Evolutionary conservation across 64 coral and sea anemone genomes (phyloP).

Genomic region (Montipora cactus): DNA sequence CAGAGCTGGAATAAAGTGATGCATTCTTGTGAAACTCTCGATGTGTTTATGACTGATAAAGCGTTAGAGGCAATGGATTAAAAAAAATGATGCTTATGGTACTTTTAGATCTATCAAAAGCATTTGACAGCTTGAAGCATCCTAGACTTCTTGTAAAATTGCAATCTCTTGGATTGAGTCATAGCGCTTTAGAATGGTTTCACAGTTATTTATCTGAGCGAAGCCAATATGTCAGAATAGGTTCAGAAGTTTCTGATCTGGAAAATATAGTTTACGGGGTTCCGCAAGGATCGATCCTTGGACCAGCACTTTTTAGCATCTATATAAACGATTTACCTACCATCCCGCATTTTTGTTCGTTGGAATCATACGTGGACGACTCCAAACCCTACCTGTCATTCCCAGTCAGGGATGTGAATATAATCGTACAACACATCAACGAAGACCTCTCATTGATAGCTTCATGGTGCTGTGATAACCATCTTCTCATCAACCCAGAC

Average conservation of each 20-base stretch:
- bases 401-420: conserved; percentile 23
- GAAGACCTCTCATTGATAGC: conserved; percentile 58
- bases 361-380: conserved; percentile 46
- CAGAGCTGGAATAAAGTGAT: conserved; percentile 48
- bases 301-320: conserved; percentile 44
- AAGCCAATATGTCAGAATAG: conserved; percentile 68
- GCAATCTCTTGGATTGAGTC: conserved; percentile 48
- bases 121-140: conserved; percentile 72
- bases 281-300: conserved; percentile 42
- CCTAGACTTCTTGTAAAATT: conserved; percentile 40
- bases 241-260: conserved; percentile 13
- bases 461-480: conserved; percentile 54
- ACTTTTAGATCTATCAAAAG: neutral
- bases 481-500: conserved; percentile 57
- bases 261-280: conserved; percentile 46
- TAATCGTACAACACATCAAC: conserved; percentile 54
- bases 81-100: conserved; percentile 68
- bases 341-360: conserved; percentile 6
- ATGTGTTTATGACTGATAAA: conserved; percentile 64
- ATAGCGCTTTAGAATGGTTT: conserved; percentile 64
- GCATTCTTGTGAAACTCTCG: conserved; percentile 68
- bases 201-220: conserved; percentile 58
- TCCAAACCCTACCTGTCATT: conserved; percentile 54
- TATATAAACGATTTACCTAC: conserved; percentile 48
- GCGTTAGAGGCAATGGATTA: conserved; percentile 70